Conservation (phyloP, 2,113 vertebrate species). For the Chiloscyllium plagiosum region DNA sequence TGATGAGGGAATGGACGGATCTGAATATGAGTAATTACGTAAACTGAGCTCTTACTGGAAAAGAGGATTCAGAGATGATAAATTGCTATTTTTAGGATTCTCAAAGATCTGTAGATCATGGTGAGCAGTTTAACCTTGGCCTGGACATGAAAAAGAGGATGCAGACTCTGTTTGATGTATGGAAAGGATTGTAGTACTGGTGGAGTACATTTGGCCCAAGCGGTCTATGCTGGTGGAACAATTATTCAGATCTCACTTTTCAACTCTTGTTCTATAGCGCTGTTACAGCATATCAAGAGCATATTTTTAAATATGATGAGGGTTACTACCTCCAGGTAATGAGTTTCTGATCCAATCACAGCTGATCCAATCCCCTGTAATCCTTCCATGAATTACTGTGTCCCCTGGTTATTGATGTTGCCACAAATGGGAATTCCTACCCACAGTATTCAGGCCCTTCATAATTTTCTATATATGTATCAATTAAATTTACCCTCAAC, state of each 20-base stretch:
- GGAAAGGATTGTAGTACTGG: background rate
- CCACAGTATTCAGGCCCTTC: background rate
- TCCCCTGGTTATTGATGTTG: no score
- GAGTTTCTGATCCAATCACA: background rate
- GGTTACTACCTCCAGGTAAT: background rate
- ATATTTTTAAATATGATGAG: background rate
- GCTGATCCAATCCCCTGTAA: background rate
- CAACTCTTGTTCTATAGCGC: background rate
- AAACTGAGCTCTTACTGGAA: background rate
- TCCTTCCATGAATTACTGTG: background rate
- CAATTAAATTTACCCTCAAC: background rate
- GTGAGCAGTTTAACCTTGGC: background rate
- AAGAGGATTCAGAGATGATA: background rate
- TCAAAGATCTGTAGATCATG: background rate
- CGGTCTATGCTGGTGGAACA: background rate
- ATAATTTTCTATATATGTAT: background rate
- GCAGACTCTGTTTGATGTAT: background rate
- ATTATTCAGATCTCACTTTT: background rate
- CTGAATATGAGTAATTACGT: background rate
- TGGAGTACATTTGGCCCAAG: background rate
- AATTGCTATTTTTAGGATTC: background rate
- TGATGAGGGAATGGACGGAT: background rate
- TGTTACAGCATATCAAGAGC: background rate
- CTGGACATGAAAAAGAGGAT: background rate
- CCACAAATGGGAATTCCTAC: background rate